A percentile compares a stretch with the other conserved stretches of the same genome.
Conservation (phyloP, 2,797 vertebrate genomes). For the Babyrousa celebensis region DNA sequence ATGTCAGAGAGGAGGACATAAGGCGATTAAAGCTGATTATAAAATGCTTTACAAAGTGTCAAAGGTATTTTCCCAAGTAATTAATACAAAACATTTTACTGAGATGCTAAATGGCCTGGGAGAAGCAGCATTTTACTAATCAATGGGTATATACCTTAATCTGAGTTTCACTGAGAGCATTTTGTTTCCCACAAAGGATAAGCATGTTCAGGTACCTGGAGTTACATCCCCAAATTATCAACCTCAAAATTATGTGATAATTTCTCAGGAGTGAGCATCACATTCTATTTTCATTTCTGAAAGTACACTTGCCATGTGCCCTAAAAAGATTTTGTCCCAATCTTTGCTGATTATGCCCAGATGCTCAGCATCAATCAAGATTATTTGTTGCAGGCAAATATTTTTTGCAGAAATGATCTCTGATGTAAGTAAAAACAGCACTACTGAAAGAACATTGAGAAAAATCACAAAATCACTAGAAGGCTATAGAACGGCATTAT, state of each 20-base stretch:
- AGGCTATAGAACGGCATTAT: not conserved
- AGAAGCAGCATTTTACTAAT: slow-evolving; percentile 6
- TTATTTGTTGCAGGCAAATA: not conserved
- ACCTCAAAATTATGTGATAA: not conserved
- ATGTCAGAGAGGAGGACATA: not conserved
- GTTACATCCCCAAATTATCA: not conserved
- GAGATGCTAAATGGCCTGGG: slow-evolving; percentile 17
- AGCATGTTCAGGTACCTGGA: not conserved
- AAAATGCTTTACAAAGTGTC: slow-evolving; percentile 42
- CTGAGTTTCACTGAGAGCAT: not conserved
- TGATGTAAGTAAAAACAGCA: not conserved
- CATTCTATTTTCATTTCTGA: not conserved
- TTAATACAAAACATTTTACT: slow-evolving; percentile 66
- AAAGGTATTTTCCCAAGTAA: slow-evolving; percentile 74
- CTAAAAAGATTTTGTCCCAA: not conserved
- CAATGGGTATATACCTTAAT: slow-evolving; percentile 14
- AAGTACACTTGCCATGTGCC: not conserved
- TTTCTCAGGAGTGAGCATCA: not conserved
- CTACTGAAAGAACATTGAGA: not conserved
- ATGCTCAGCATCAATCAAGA: not conserved
- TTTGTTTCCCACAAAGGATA: slow-evolving; percentile 22
- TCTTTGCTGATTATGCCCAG: not conserved
- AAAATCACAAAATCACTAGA: not conserved
- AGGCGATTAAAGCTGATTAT: slow-evolving; percentile 61
- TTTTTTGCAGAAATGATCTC: slow-evolving; percentile 33